Conservation (phyloP, 2,888 invertebrate genomes). For the Osmoderma eremita region DNA sequence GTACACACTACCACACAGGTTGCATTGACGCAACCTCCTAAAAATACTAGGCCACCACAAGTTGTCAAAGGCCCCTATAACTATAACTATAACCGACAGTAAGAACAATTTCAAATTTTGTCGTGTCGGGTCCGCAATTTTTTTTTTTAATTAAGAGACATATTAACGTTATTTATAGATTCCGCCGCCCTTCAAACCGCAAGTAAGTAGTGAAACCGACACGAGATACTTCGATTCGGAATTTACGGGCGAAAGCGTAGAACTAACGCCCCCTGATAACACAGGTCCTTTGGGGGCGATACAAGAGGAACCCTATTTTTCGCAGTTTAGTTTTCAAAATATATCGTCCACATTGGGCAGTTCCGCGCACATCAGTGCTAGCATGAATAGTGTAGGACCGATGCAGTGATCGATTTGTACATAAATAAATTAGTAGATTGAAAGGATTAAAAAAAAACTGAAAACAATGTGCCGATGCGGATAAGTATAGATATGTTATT, state of each 20-base stretch:
- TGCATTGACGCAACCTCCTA: neutral
- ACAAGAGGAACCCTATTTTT: slow-evolving; percentile 78
- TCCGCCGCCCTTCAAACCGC: slow-evolving; percentile 92
- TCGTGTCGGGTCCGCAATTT: neutral
- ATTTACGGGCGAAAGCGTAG: slow-evolving; percentile 97
- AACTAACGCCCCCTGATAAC: slow-evolving; percentile 92
- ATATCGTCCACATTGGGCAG: slow-evolving; percentile 73
- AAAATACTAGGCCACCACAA: slow-evolving; percentile 40
- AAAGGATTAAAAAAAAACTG: neutral
- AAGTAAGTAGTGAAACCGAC: slow-evolving; percentile 95
- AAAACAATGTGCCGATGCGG: slow-evolving; percentile 11
- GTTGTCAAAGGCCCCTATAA: too few species aligned
- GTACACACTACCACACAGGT: neutral
- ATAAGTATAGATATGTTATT: slow-evolving; percentile 21
- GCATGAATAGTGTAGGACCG: slow-evolving; percentile 65
- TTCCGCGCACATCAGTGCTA: slow-evolving; percentile 71
- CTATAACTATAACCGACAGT: too few species aligned
- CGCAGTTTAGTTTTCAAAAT: slow-evolving; percentile 87
- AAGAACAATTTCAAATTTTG: neutral
- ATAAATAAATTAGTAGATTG: slow-evolving; percentile 18
- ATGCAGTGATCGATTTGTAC: slow-evolving; percentile 48
- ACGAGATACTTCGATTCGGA: slow-evolving; percentile 98
- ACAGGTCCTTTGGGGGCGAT: slow-evolving; percentile 70
- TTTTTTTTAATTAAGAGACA: neutral
- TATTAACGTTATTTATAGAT: slow-evolving; percentile 67